A percentile compares a stretch with the other conserved stretches of the same genome.
Conservation (phyloP, 2,113 vertebrate species). For the Anser brachyrhynchus region DNA sequence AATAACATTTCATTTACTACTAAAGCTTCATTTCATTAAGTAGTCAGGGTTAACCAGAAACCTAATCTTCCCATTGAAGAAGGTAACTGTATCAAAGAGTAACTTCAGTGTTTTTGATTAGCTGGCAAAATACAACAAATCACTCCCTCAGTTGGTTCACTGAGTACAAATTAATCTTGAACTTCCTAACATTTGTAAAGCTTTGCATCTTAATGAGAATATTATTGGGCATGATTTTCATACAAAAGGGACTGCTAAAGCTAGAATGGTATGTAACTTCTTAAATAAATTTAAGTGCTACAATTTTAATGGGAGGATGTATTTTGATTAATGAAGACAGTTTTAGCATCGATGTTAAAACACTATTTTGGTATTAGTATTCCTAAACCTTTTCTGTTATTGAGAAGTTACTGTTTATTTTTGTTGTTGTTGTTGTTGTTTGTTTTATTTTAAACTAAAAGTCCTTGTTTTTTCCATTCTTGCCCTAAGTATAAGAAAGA, state of each 20-base stretch:
- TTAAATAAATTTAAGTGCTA: not conserved
- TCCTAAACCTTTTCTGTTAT: not conserved
- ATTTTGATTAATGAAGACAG: not conserved
- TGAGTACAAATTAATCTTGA: not conserved
- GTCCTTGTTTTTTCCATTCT: not conserved
- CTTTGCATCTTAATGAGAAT: not conserved
- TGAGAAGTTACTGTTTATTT: not conserved
- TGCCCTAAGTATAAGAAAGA: not conserved
- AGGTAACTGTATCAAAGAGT: not conserved
- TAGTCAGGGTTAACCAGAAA: not conserved
- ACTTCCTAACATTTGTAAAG: not conserved
- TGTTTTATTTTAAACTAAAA: not conserved
- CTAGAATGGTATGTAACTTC: not conserved
- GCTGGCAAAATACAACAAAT: not conserved
- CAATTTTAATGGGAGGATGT: not conserved
- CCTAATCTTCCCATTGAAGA: not conserved
- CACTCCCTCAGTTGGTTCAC: not conserved
- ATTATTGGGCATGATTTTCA: not conserved
- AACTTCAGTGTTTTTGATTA: not conserved
- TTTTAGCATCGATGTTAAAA: not conserved
- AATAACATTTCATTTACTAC: not conserved
- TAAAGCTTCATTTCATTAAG: not conserved
- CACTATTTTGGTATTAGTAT: not conserved
- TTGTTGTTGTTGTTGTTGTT: not conserved
- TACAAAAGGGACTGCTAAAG: not conserved